A percentile compares a stretch with the other conserved stretches of the same genome.
phyloP scores from a whole-genome alignment of 64 coral and sea anemone species.

The Orbicella faveolata region DNA sequence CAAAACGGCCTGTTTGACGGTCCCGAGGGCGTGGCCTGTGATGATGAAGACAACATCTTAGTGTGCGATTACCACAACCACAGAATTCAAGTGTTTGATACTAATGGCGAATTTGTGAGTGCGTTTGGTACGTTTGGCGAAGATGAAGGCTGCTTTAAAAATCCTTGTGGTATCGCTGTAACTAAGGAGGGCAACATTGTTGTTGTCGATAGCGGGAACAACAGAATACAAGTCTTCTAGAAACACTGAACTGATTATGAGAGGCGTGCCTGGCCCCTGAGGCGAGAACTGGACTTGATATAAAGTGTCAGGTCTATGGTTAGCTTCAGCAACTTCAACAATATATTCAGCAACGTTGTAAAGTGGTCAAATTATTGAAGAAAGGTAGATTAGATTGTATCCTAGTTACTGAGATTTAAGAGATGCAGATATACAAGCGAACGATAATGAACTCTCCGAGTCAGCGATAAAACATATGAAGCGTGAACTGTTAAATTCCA shows the following conservation, averaged over 20 bases:
- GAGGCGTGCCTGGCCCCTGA: no score
- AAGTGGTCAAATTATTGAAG: no score
- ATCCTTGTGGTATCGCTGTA: conserved; percentile 84
- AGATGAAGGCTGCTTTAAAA: conserved; percentile 85
- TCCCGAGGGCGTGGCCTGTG: conserved; percentile 84
- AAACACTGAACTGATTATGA: not conserved
- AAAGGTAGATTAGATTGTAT: no score
- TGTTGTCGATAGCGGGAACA: conserved; percentile 91
- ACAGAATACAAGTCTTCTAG: conserved; percentile 94
- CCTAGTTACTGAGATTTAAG: no score
- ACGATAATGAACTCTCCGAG: no score
- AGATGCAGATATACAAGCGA: no score
- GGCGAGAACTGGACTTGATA: no score
- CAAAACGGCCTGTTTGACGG: conserved; percentile 88
- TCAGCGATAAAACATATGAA: no score
- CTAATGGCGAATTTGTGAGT: conserved; percentile 72
- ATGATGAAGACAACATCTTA: conserved; percentile 91
- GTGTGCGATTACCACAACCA: conserved; percentile 95
- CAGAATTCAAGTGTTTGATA: conserved; percentile 70
- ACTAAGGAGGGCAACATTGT: conserved; percentile 83
- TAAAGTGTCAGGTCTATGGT: no score
- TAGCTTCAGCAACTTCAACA: no score
- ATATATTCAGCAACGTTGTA: no score
- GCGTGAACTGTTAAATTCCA: no score
- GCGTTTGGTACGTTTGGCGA: conserved; percentile 83